These are phyloP conservation scores for Meloidogyne floridensis DNA, from an alignment of 1,140 invertebrate genomes.

Conservation along the genomic window DNA sequence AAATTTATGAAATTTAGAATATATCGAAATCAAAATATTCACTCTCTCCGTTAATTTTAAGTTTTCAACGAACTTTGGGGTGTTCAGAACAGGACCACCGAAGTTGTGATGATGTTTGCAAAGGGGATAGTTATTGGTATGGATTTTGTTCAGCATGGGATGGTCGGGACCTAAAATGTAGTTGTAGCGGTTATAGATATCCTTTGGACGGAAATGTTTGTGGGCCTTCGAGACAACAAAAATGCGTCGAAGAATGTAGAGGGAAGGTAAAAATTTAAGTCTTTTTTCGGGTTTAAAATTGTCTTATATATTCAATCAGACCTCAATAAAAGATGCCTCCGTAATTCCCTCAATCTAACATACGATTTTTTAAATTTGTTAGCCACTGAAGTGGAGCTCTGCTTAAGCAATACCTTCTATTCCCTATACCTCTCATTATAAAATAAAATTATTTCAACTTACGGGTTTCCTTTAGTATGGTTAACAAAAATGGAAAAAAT, in stretches of 20 bases:
- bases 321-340: too few relatives aligned
- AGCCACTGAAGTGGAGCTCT: too few relatives aligned
- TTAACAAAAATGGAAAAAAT: too few relatives aligned
- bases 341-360: too few relatives aligned
- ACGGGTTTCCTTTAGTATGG: too few relatives aligned
- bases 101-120: constrained; percentile 26
- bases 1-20: too few relatives aligned
- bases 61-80: constrained; percentile 9
- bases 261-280: neutral
- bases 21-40: too few relatives aligned
- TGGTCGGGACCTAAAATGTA: constrained; percentile 19
- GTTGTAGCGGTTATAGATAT: constrained; percentile 15
- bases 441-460: too few relatives aligned
- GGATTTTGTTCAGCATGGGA: constrained; percentile 24
- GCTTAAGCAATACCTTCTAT: too few relatives aligned
- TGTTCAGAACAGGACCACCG: constrained; percentile 11
- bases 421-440: too few relatives aligned
- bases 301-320: neutral
- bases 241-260: neutral
- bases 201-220: constrained; percentile 18
- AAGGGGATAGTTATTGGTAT: constrained; percentile 27
- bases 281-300: neutral
- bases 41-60: neutral
- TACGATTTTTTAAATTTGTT: too few relatives aligned
- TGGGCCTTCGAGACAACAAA: neutral